Evolutionary conservation across 2,797 vertebrate genomes (phyloP).

Genomic region (Myotis planiceps): DNA sequence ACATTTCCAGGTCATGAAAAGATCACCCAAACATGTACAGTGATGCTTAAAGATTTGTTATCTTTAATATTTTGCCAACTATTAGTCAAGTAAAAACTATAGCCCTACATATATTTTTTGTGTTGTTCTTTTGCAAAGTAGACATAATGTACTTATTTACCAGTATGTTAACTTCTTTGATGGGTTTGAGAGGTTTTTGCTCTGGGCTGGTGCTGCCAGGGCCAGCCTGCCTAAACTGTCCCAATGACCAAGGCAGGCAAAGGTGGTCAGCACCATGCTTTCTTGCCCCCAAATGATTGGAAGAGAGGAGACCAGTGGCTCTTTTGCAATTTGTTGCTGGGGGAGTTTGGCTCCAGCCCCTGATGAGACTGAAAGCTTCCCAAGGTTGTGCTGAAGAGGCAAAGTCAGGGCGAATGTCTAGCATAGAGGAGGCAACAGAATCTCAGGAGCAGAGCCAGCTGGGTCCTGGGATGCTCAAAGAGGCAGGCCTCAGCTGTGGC

Average conservation of each 20-base stretch:
- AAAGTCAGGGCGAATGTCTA: rapidly evolving
- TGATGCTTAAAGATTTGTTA: background rate
- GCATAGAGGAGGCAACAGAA: background rate
- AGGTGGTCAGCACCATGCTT: rapidly evolving
- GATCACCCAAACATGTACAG: background rate
- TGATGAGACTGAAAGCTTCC: background rate
- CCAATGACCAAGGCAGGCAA: background rate
- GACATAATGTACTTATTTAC: background rate
- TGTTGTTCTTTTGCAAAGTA: background rate
- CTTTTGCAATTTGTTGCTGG: background rate
- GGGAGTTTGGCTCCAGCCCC: background rate
- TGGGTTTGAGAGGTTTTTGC: background rate
- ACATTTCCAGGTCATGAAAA: background rate
- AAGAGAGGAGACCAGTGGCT: rapidly evolving
- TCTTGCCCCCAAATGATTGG: background rate
- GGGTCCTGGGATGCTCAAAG: background rate
- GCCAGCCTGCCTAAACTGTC: background rate
- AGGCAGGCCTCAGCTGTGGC: background rate
- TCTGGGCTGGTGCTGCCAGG: background rate
- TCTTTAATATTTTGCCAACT: background rate
- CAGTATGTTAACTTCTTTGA: background rate
- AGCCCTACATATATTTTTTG: background rate
- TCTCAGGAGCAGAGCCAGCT: background rate
- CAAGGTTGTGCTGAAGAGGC: background rate
- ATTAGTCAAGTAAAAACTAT: background rate